Conservation (phyloP, 2,113 vertebrate genomes). For the Leptodactylus fuscus region DNA sequence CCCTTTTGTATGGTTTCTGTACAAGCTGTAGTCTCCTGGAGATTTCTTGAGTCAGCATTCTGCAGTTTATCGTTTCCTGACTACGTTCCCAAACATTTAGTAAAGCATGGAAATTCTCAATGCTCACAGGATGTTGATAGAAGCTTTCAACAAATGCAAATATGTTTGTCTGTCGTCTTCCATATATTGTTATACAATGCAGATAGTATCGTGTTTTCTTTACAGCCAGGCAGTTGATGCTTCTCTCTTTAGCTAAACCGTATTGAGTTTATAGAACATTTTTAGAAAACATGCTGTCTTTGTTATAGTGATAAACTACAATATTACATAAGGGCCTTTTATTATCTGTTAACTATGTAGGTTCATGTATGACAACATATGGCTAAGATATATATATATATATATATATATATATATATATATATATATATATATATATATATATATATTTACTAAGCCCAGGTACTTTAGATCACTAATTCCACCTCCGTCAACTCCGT, state of each 20-base stretch:
- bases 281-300: neutral
- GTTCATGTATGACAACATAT: no score
- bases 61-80: constrained; percentile 14
- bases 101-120: constrained; percentile 7
- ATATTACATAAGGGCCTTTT: neutral
- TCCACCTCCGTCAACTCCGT: no score
- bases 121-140: neutral
- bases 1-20: neutral
- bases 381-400: no score
- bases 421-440: no score
- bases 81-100: neutral
- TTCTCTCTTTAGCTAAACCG: neutral
- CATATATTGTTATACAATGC: neutral
- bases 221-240: neutral
- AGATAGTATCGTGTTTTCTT: neutral
- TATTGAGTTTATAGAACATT: no score
- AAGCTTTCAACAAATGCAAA: constrained; percentile 17
- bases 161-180: neutral
- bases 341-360: neutral
- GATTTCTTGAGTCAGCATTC: constrained; percentile 15
- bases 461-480: no score
- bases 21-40: neutral
- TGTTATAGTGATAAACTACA: neutral
- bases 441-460: no score
- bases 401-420: no score